Evolutionary conservation across 2,113 vertebrate genomes (phyloP).

Genomic region (Blennius ocellaris): DNA sequence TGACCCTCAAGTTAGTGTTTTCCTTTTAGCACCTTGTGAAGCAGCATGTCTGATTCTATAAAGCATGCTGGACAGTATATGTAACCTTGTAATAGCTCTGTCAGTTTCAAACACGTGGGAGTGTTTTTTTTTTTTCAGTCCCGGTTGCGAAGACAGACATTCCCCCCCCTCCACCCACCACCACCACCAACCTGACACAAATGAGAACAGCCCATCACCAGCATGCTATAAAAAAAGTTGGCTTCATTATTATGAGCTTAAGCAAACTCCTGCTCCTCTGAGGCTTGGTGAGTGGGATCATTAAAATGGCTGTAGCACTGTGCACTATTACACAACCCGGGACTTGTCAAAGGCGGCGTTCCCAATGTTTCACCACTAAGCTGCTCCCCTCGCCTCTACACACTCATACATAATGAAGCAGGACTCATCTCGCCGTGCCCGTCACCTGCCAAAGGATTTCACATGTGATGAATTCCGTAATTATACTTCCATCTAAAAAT

Average conservation of each 20-base stretch:
- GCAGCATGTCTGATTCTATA: not conserved
- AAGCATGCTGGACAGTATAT: not conserved
- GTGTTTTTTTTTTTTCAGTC: conserved; percentile 36
- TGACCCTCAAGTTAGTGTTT: conserved; percentile 53
- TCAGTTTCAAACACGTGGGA: conserved; percentile 37
- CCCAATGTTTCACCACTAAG: conserved; percentile 44
- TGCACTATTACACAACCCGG: conserved; percentile 55
- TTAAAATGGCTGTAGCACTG: conserved; percentile 70
- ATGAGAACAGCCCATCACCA: conserved; percentile 54
- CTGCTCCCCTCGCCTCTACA: conserved; percentile 31
- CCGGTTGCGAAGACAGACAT: conserved; percentile 30
- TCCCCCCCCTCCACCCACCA: conserved; percentile 25
- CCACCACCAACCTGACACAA: conserved; percentile 32
- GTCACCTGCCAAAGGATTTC: conserved; percentile 52
- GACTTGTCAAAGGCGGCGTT: conserved; percentile 60
- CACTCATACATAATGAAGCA: conserved; percentile 53
- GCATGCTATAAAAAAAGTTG: conserved; percentile 67
- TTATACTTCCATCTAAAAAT: conserved; percentile 34
- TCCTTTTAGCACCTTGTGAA: not conserved
- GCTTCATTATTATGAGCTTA: conserved; percentile 75
- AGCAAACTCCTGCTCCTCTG: conserved; percentile 69
- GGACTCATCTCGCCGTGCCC: conserved; percentile 25
- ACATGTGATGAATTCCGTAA: conserved; percentile 24
- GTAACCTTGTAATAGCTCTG: conserved; percentile 26
- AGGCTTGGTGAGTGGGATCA: conserved; percentile 68